Conservation (phyloP, 2,797 vertebrate species). For the Eutrigla gurnardus region DNA sequence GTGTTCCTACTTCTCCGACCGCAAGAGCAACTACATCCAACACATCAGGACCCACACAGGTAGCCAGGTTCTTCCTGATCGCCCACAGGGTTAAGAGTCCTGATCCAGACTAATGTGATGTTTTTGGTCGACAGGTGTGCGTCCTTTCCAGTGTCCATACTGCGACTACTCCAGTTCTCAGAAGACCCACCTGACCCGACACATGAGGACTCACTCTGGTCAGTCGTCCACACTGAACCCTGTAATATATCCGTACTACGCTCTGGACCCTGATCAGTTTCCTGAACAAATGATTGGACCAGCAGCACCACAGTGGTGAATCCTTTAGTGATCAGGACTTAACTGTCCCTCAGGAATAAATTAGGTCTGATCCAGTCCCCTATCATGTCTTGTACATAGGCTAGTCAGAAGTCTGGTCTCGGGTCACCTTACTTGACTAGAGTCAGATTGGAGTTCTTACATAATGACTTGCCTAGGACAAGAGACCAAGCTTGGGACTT, state of each 20-base stretch:
- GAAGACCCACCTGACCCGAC: conserved; percentile 98
- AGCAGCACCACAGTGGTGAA: no score
- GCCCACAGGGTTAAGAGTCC: neutral
- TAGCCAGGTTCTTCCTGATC: conserved; percentile 57
- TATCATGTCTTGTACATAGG: no score
- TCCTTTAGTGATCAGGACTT: no score
- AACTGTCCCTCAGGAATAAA: no score
- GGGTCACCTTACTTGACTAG: no score
- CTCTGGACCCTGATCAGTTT: no score
- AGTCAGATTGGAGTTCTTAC: no score
- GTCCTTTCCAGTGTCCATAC: conserved; percentile 94
- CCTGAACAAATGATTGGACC: no score
- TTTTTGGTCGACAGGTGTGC: conserved; percentile 86
- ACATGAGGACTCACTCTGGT: conserved; percentile 99
- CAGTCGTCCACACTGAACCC: conserved; percentile 56
- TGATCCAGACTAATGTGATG: conserved; percentile 21
- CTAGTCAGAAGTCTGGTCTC: no score
- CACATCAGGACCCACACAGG: conserved; percentile 98
- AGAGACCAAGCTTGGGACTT: no score
- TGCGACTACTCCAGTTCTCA: conserved; percentile 98
- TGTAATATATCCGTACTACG: neutral
- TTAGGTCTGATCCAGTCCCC: no score
- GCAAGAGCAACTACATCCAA: conserved; percentile 99
- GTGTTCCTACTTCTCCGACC: conserved; percentile 97
- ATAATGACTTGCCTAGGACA: no score